Percentiles rank a stretch among this genome's conserved stretches.
These are phyloP conservation scores for Sabellastarte sp. DNA, from an alignment of 2,888 invertebrate genomes.

Conservation along the genomic window DNA sequence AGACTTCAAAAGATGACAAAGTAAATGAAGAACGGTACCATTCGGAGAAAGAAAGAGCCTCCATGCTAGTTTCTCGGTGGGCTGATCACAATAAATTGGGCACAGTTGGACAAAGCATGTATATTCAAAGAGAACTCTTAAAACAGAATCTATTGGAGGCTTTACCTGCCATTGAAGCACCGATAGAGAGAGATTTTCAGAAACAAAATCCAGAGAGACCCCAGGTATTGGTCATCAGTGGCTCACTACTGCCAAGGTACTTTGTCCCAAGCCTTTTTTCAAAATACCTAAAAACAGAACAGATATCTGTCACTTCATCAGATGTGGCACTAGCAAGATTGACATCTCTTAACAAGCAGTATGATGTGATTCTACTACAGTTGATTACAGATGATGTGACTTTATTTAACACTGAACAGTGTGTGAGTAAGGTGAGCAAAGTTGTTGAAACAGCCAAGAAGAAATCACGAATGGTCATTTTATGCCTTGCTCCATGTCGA, in stretches of 20 bases:
- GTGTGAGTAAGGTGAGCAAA: not conserved
- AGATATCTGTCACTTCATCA: not conserved
- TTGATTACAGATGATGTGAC: not conserved
- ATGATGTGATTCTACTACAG: not conserved
- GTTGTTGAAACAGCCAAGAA: not conserved
- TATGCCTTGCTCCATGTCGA: not conserved
- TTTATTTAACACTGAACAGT: not conserved
- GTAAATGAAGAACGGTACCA: not conserved
- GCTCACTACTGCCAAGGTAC: not conserved
- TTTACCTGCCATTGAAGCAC: not conserved
- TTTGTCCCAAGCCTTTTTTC: not conserved
- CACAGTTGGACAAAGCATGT: not conserved
- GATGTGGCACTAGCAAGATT: not conserved
- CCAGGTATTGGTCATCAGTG: not conserved
- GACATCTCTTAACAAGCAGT: not conserved
- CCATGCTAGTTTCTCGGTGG: not conserved
- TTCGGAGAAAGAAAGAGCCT: not conserved
- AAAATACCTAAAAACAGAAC: not conserved
- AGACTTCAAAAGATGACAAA: too few relatives aligned
- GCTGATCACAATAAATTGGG: not conserved
- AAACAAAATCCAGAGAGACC: too few relatives aligned
- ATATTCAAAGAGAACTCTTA: not conserved
- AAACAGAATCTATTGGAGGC: not conserved
- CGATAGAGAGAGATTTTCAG: not conserved
- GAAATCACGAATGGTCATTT: not conserved